Base-by-base conservation (phyloP, 2,888 invertebrate species). In the Neoscelio sp. region DNA sequence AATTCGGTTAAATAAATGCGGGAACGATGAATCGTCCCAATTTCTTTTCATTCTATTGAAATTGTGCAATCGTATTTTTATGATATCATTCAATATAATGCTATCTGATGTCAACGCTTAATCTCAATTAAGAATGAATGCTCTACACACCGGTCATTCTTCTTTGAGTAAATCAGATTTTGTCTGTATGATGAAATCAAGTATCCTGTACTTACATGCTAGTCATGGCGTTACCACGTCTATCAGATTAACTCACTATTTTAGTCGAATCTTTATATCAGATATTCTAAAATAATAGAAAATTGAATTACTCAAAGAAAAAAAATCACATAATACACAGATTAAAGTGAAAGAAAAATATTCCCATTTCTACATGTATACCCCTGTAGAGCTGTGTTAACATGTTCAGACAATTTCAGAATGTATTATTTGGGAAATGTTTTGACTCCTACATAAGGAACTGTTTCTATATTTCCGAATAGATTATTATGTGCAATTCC, bases 151-250 rank as follows among this genome's bases (percentile, higher is more conserved):
- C 52, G 67, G 60, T 75, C 67, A 62, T 60, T 75, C 67, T 76
- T 52, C 60, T 58, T 20, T 30, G 50, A 50, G 35, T 13, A 50
- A 75, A 75, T 64, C 38, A 42, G 50, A 78, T 78, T 73, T 73
- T 62, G 46, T 54, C 5, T 46, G 13, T 17, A 5, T 78, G 67
- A 48, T 62, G 73, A 78, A 78, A 78, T 46, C 52, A 26, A 33
- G 33, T 54, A 42, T 56, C 46, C 18, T 3, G 5, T 17, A 67
- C 62, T 73, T 78, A 73, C 62, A 62, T 78, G 62, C 73, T 18
- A 30, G 48, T 73, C 65, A 46, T 68, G 50, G 18, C 28, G 18
- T 35, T 44, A 46, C 48, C 38, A 35, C 50, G 65, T 52, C 68
- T 58, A 62, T 77, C 70, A 64, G 56, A 65, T 46, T 40, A 40